phyloP scores from a whole-genome alignment of 2,113 vertebrate species.

The Triplophysa dalaica region DNA sequence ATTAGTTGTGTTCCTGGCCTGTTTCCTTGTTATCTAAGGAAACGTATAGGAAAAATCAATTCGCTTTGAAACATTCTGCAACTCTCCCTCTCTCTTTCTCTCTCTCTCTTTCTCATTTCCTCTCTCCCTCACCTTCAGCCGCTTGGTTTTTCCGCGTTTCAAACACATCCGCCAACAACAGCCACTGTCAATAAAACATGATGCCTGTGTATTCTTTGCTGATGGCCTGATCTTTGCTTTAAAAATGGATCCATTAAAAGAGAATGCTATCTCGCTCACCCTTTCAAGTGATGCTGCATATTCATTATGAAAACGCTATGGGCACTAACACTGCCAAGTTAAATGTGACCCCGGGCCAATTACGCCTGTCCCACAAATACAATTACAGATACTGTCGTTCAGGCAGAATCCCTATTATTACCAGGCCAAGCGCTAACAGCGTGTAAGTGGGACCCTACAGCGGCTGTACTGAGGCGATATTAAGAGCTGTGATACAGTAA shows the following conservation, averaged over 20 bases:
- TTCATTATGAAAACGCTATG: slow-evolving; percentile 44
- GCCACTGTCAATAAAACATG: slow-evolving; percentile 48
- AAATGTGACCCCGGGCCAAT: slow-evolving; percentile 51
- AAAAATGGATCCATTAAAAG: slow-evolving; percentile 52
- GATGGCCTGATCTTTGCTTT: slow-evolving; percentile 49
- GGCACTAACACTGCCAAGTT: slow-evolving; percentile 45
- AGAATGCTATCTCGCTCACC: slow-evolving; percentile 37
- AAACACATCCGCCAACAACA: slow-evolving; percentile 37
- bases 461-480: not conserved
- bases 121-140: slow-evolving; percentile 21
- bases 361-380: slow-evolving; percentile 47
- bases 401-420: slow-evolving; percentile 38
- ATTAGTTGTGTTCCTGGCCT: slow-evolving; percentile 49
- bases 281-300: slow-evolving; percentile 46
- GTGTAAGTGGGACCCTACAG: not conserved
- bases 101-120: not conserved
- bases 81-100: not conserved
- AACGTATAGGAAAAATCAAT: slow-evolving; percentile 45
- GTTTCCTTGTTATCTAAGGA: slow-evolving; percentile 35
- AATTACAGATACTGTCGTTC: slow-evolving; percentile 39
- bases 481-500: slow-evolving; percentile 15
- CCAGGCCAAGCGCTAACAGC: slow-evolving; percentile 30
- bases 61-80: slow-evolving; percentile 35
- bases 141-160: slow-evolving; percentile 14
- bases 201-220: slow-evolving; percentile 48